Evolutionary conservation across 1,140 invertebrate species (phyloP).

Genomic region (Camponotus pennsylvanicus): DNA sequence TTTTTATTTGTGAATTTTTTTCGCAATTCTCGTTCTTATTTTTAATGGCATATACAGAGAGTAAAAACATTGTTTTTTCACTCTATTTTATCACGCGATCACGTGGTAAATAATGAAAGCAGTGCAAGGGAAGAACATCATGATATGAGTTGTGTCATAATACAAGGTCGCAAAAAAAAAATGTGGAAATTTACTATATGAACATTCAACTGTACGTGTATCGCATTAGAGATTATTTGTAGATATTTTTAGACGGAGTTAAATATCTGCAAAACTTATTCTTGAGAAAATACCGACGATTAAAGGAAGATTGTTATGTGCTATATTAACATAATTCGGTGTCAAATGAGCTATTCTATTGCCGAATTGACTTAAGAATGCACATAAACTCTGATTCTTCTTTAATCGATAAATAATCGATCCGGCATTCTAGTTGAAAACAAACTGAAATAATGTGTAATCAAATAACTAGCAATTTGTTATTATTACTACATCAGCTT

Average conservation of each 20-base stretch:
- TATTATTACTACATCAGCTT: background rate
- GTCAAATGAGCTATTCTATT: background rate
- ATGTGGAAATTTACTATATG: slow-evolving; percentile 5
- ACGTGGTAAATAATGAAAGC: background rate
- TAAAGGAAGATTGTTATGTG: background rate
- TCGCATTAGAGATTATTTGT: slow-evolving; percentile 9
- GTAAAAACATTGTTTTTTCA: background rate
- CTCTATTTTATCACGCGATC: background rate
- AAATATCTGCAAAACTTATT: slow-evolving; percentile 1
- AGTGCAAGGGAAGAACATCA: background rate
- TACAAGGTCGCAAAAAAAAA: background rate
- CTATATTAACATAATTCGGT: background rate
- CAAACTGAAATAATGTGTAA: slow-evolving; percentile 34
- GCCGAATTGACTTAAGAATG: slow-evolving; percentile 7
- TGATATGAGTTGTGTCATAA: no score
- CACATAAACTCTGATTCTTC: background rate
- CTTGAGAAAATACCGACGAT: background rate
- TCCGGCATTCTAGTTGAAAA: slow-evolving; percentile 6
- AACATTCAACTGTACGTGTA: slow-evolving; percentile 20
- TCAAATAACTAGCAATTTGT: slow-evolving; percentile 34
- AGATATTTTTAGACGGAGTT: background rate
- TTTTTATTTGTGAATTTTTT: background rate
- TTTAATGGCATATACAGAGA: background rate
- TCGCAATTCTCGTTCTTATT: background rate
- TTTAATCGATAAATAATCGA: slow-evolving; percentile 3